phyloP scores from a whole-genome alignment of 2,888 invertebrate species.

The Tyria jacobaeae region DNA sequence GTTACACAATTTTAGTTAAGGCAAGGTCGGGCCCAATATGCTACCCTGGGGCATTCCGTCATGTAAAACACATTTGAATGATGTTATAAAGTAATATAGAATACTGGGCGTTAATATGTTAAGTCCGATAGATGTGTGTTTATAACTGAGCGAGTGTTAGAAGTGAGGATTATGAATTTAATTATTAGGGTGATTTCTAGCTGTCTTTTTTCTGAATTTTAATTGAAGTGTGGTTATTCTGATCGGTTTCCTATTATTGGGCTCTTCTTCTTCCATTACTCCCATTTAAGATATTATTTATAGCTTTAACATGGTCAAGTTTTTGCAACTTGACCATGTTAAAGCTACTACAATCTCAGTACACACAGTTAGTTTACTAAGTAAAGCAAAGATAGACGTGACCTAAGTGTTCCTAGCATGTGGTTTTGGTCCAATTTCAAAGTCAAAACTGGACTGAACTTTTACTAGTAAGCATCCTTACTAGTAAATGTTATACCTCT shows the following conservation, averaged over 20 bases:
- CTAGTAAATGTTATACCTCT: too few species aligned
- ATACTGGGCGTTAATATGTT: too few species aligned
- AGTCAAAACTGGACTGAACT: conserved; percentile 13
- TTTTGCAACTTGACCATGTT: conserved; percentile 19
- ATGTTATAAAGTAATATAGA: too few species aligned
- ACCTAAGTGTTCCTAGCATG: conserved; percentile 28
- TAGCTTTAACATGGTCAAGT: conserved; percentile 17
- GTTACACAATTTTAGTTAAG: conserved; percentile 10
- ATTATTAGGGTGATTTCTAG: too few species aligned
- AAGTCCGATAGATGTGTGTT: too few species aligned
- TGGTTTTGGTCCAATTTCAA: conserved; percentile 18
- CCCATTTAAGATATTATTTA: conserved; percentile 22
- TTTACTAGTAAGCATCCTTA: too few species aligned
- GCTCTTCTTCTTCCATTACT: conserved; percentile 7
- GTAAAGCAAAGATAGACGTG: conserved; percentile 37
- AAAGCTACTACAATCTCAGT: conserved; percentile 27
- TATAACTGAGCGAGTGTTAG: too few species aligned
- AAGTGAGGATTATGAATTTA: too few species aligned
- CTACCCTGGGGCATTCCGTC: conserved; percentile 14
- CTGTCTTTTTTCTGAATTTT: too few species aligned
- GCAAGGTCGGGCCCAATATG: conserved; percentile 10
- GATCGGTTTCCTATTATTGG: too few species aligned
- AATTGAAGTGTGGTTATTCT: too few species aligned
- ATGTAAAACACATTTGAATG: too few species aligned
- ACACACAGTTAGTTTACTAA: conserved; percentile 30